Evolutionary conservation across 1,140 invertebrate species (phyloP), one percentile per base, ranked within the genome.

Genomic region (Bombus haemorrhoidalis): DNA sequence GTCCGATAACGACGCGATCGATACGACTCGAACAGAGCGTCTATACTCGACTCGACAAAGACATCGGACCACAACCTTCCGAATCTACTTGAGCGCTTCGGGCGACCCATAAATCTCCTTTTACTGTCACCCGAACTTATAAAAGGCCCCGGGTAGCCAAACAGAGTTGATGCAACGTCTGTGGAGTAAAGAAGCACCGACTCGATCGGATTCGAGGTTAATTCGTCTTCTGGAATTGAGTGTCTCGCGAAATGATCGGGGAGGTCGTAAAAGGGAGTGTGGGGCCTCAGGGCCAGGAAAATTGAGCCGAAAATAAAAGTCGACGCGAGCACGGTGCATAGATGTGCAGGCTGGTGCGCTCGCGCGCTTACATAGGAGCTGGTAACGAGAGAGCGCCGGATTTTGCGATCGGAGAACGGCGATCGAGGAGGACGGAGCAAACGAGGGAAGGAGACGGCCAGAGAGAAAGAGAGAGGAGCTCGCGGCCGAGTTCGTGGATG

Each of bases 401-500:
- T 89, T 89, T 62, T 84, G 85, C 76, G 84, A 76, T 72, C 73
- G 80, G 85, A 83, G 85, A 83, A 83, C 75, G 81, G 85, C 47
- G 59, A 18, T 76, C 28, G 72, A 75, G 59, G 81, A 64, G 37
- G 83, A 75, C 59, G 68, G 82, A 78, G 68, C 62, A 72, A 79
- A 25, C n/a, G 88, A 87, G 72, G 57, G 69, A 79, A 59, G 37
- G 79, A 62, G 64, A 80, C 57, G 57, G 75, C 37, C 25, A 71
- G 62, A 47, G 72, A 69, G 71, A 82, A 28, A 77, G 85, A 76
- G 71, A 28, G 57, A 25, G 18, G 66, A 18, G n/a, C 83, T 84
- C 66, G 87, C 84, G 87, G 87, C 85, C 84, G 88, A 86, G 89
- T 90, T 87, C 76, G 87, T 71, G 84, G 90, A 90, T 90, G 89